Evolutionary conservation across 2,888 invertebrate species (phyloP).

Genomic region (Tenthredo livida): DNA sequence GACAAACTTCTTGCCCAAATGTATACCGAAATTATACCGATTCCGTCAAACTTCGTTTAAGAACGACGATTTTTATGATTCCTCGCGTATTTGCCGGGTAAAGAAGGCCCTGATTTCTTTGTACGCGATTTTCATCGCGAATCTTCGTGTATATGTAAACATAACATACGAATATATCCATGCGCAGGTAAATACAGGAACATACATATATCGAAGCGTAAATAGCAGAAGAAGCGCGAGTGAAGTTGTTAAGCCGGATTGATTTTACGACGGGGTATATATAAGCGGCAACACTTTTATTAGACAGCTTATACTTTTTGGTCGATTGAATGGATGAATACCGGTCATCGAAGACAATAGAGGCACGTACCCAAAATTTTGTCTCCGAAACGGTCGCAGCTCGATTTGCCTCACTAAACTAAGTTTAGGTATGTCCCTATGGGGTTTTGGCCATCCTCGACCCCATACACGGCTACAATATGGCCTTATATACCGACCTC

Average conservation of each 20-base stretch:
- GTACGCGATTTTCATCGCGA: background rate
- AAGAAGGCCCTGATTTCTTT: background rate
- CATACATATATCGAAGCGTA: slow-evolving; percentile 13
- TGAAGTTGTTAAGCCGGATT: slow-evolving; percentile 42
- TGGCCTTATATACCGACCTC: background rate
- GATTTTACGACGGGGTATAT: slow-evolving; percentile 21
- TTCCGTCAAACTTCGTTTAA: background rate
- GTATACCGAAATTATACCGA: background rate
- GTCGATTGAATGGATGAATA: slow-evolving; percentile 33
- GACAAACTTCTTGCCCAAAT: background rate
- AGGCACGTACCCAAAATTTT: background rate
- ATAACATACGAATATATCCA: background rate
- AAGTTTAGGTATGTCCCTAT: background rate
- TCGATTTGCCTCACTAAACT: background rate
- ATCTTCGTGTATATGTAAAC: background rate
- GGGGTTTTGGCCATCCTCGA: slow-evolving; percentile 17
- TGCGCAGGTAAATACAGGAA: background rate
- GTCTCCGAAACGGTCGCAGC: background rate
- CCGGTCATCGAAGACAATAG: slow-evolving; percentile 45
- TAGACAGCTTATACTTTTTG: slow-evolving; percentile 48
- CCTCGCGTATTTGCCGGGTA: background rate
- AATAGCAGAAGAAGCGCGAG: background rate
- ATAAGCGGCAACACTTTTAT: slow-evolving; percentile 45
- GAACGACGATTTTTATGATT: background rate
- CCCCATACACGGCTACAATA: background rate